A percentile compares a stretch with the other conserved stretches of the same genome.
phyloP scores from a whole-genome alignment of 92 coral and sea anemone species.

The Muricea muricata region DNA sequence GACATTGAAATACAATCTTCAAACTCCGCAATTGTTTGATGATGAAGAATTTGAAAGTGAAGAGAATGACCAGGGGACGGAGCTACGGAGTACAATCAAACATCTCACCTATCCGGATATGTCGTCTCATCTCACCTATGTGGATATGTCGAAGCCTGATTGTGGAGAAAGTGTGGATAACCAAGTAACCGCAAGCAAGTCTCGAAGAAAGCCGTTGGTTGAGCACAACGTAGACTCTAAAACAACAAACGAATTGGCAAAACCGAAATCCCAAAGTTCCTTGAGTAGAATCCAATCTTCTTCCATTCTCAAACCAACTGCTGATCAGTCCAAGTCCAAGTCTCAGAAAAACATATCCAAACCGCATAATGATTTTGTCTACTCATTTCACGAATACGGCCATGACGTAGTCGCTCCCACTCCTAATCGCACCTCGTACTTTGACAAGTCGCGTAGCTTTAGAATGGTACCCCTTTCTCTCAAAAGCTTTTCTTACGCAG shows the following conservation, averaged over 20 bases:
- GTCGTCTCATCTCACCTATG: background rate
- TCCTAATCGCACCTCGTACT: background rate
- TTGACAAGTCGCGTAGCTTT: background rate
- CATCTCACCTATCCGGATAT: background rate
- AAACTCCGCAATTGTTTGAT: constrained; percentile 26
- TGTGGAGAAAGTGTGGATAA: background rate
- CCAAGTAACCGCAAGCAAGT: background rate
- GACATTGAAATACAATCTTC: background rate
- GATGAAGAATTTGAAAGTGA: background rate
- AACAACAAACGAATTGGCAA: background rate
- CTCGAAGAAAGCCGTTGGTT: background rate
- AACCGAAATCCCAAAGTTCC: background rate
- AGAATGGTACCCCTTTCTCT: background rate
- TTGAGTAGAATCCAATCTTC: constrained; percentile 24
- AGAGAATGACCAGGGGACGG: background rate
- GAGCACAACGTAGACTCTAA: background rate
- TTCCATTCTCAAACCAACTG: background rate
- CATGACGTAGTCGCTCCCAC: constrained; percentile 19
- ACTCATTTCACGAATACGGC: background rate
- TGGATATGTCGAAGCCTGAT: background rate
- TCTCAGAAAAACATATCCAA: background rate
- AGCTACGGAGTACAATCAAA: background rate
- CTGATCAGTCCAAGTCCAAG: background rate
- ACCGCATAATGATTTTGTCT: background rate
- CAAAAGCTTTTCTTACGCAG: background rate